phyloP scores from a whole-genome alignment of 2,113 vertebrate species.

The Cinclus mexicanus region DNA sequence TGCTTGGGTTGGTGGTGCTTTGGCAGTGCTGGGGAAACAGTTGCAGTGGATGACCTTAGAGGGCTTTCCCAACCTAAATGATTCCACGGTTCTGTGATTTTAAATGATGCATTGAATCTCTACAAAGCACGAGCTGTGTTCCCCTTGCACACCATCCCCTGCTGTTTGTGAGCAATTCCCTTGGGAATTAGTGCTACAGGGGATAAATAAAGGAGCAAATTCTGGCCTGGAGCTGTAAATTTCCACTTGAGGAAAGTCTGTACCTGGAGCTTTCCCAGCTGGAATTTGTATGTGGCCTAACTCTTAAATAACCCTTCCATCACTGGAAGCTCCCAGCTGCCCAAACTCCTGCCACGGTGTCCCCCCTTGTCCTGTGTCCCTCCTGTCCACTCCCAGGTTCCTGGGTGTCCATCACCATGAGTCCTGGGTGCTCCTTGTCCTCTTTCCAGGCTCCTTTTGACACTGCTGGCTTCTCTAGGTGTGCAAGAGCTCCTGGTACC shows the following conservation, averaged over 20 bases:
- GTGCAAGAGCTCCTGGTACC: neutral
- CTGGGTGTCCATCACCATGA: neutral
- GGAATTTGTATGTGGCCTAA: neutral
- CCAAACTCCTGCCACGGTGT: neutral
- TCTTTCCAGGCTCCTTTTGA: neutral
- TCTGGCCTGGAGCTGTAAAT: neutral
- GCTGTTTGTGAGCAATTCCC: neutral
- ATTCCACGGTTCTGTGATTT: neutral
- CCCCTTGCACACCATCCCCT: neutral
- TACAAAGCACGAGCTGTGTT: neutral
- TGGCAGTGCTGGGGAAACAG: neutral
- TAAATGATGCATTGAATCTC: neutral
- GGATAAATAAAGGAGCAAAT: neutral
- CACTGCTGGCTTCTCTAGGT: neutral
- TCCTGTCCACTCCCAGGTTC: neutral
- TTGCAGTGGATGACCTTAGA: neutral
- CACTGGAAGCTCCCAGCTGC: neutral
- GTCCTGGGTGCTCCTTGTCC: neutral
- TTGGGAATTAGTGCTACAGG: neutral
- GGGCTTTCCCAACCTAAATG: neutral
- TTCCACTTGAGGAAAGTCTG: neutral
- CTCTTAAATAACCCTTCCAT: neutral
- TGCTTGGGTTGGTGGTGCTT: neutral
- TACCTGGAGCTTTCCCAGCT: neutral
- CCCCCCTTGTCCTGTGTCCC: neutral